Percentiles rank a stretch among this genome's conserved stretches.
Conservation (phyloP, 2,888 invertebrate genomes). For the Cephus sareptanus region DNA sequence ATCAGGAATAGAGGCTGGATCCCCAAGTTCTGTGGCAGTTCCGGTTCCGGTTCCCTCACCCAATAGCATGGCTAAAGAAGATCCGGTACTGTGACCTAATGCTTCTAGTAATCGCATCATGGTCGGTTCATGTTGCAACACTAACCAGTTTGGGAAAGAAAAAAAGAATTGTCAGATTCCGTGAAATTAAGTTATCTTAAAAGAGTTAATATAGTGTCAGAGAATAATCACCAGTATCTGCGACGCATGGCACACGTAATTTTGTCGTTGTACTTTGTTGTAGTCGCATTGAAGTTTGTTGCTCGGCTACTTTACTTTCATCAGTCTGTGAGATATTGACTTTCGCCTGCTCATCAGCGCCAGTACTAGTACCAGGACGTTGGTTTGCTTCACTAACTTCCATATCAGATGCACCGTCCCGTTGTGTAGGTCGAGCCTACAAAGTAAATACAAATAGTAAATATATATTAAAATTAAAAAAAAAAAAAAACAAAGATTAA, state of each 20-base stretch:
- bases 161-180: slow-evolving; percentile 10
- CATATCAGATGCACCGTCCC: slow-evolving; percentile 49
- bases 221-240: slow-evolving; percentile 73
- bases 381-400: slow-evolving; percentile 49
- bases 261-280: slow-evolving; percentile 41
- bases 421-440: slow-evolving; percentile 37
- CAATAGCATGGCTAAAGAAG: slow-evolving; percentile 76
- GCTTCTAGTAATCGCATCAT: slow-evolving; percentile 87
- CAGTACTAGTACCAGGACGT: slow-evolving; percentile 34
- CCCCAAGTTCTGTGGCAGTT: slow-evolving; percentile 65
- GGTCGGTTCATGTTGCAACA: slow-evolving; percentile 80
- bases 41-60: slow-evolving; percentile 66
- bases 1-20: slow-evolving; percentile 84
- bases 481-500: background rate
- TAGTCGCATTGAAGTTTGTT: slow-evolving; percentile 59
- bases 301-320: slow-evolving; percentile 82
- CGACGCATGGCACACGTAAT: slow-evolving; percentile 74
- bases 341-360: slow-evolving; percentile 43
- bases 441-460: slow-evolving; percentile 5
- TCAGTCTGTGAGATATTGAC: slow-evolving; percentile 77
- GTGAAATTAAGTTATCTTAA: slow-evolving; percentile 1
- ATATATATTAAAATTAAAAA: background rate
- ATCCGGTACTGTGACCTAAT: slow-evolving; percentile 80
- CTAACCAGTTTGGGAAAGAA: slow-evolving; percentile 60
- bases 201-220: background rate